Percentiles rank a stretch among this genome's conserved stretches.
These are phyloP conservation scores for Drosophila emarginata DNA, from an alignment of 2,888 invertebrate species.

Conservation along the genomic window DNA sequence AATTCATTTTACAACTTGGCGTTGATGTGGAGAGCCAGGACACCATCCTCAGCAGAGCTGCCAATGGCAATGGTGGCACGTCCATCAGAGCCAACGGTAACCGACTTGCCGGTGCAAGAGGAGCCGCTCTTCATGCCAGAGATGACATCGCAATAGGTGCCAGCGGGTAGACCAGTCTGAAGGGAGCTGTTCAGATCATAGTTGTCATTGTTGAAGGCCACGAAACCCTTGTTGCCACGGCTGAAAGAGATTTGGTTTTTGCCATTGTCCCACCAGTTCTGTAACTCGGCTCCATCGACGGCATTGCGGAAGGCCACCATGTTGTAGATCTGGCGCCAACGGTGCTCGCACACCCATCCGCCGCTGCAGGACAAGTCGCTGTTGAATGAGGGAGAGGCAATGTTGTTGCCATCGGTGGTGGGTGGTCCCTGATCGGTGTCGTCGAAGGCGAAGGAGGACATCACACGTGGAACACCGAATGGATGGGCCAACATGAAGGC, in stretches of 20 bases:
- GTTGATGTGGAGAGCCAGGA: slow-evolving; percentile 87
- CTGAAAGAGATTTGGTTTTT: slow-evolving; percentile 93
- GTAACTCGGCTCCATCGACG: slow-evolving; percentile 84
- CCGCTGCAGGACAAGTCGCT: slow-evolving; percentile 84
- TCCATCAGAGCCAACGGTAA: slow-evolving; percentile 74
- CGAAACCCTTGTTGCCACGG: slow-evolving; percentile 88
- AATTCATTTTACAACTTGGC: slow-evolving; percentile 67
- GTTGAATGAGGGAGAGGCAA: slow-evolving; percentile 87
- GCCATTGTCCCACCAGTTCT: slow-evolving; percentile 92
- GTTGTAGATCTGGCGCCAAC: slow-evolving; percentile 91
- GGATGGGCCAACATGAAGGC: slow-evolving; percentile 95
- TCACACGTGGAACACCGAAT: slow-evolving; percentile 90
- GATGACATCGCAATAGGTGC: slow-evolving; percentile 93
- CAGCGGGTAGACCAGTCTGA: slow-evolving; percentile 88
- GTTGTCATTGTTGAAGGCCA: slow-evolving; percentile 89
- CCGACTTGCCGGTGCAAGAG: slow-evolving; percentile 76
- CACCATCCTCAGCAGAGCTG: slow-evolving; percentile 84
- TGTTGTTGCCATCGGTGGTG: slow-evolving; percentile 84
- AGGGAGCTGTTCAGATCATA: slow-evolving; percentile 84
- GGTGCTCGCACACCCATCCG: slow-evolving; percentile 93
- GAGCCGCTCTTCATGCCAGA: slow-evolving; percentile 85
- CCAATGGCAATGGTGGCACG: slow-evolving; percentile 68
- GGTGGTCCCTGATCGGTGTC: slow-evolving; percentile 88
- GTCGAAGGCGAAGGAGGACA: slow-evolving; percentile 92
- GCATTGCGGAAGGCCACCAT: slow-evolving; percentile 91